Evolutionary conservation across 2,797 vertebrate species (phyloP).

Genomic region (Amblyopsis hoosieri): DNA sequence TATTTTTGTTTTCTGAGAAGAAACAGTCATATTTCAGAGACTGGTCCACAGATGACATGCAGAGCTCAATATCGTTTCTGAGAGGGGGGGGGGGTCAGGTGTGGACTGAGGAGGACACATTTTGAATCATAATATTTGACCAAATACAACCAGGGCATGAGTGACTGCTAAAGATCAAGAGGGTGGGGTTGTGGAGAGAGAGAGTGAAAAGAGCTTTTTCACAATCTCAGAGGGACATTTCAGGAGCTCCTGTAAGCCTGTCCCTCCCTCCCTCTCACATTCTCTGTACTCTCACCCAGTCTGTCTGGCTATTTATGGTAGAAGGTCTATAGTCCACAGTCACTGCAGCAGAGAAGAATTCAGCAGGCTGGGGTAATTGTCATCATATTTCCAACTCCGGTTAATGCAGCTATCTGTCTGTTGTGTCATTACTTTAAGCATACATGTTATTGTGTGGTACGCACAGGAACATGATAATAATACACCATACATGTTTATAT

Average conservation of each 20-base stretch:
- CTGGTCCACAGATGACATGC: not conserved
- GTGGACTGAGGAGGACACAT: not conserved
- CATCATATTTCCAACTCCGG: constrained; percentile 53
- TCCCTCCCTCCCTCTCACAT: constrained; percentile 33
- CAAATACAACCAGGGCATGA: constrained; percentile 29
- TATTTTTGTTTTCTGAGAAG: not conserved
- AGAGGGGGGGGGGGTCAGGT: not conserved
- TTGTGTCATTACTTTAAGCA: too few relatives aligned
- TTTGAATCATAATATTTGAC: constrained; percentile 29
- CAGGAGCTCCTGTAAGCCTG: constrained; percentile 27
- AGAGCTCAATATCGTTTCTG: constrained; percentile 1
- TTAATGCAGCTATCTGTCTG: constrained; percentile 16
- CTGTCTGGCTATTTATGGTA: constrained; percentile 82
- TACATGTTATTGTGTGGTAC: too few relatives aligned
- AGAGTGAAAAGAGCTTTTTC: constrained; percentile 40
- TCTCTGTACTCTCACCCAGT: constrained; percentile 43
- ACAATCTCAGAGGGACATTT: constrained; percentile 60
- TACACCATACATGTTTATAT: too few relatives aligned
- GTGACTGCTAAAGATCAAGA: constrained; percentile 22
- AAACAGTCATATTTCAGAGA: constrained; percentile 8
- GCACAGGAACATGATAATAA: too few relatives aligned
- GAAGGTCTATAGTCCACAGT: constrained; percentile 57
- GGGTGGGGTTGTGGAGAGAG: constrained; percentile 16
- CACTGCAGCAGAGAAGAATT: constrained; percentile 55
- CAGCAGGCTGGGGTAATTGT: constrained; percentile 52